phyloP scores from a whole-genome alignment of 1,140 invertebrate species.

The Varroa destructor region DNA sequence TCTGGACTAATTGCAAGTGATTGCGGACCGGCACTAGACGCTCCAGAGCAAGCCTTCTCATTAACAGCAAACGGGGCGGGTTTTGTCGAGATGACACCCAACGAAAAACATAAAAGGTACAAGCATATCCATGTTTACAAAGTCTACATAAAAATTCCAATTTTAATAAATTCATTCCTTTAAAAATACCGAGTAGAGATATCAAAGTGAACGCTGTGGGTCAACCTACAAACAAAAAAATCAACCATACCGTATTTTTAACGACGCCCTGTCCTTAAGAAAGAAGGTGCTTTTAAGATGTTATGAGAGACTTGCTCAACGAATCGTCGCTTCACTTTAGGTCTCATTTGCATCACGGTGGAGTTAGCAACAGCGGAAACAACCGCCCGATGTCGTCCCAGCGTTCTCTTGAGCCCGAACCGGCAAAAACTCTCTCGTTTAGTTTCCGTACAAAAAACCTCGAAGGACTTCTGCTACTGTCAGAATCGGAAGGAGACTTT shows the following conservation, averaged over 20 bases:
- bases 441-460: slow-evolving; percentile 61
- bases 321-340: too few relatives aligned
- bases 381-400: too few relatives aligned
- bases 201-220: too few relatives aligned
- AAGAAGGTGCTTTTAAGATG: too few relatives aligned
- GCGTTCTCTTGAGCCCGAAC: slow-evolving; percentile 5
- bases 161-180: too few relatives aligned
- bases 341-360: too few relatives aligned
- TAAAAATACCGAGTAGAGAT: too few relatives aligned
- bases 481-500: slow-evolving; percentile 71
- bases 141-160: slow-evolving; percentile 41
- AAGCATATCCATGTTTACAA: neutral
- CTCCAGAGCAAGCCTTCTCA: neutral
- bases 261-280: too few relatives aligned
- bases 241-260: too few relatives aligned
- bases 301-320: too few relatives aligned
- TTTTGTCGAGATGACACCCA: slow-evolving; percentile 53
- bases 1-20: slow-evolving; percentile 56
- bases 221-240: too few relatives aligned
- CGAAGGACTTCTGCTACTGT: slow-evolving; percentile 63
- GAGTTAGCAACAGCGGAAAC: too few relatives aligned
- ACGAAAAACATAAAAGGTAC: slow-evolving; percentile 32
- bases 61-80: slow-evolving; percentile 60
- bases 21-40: slow-evolving; percentile 45
- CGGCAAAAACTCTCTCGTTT: slow-evolving; percentile 55